phyloP scores from a whole-genome alignment of 1,140 invertebrate genomes.

The Cyrtorhinus lividipennis region DNA sequence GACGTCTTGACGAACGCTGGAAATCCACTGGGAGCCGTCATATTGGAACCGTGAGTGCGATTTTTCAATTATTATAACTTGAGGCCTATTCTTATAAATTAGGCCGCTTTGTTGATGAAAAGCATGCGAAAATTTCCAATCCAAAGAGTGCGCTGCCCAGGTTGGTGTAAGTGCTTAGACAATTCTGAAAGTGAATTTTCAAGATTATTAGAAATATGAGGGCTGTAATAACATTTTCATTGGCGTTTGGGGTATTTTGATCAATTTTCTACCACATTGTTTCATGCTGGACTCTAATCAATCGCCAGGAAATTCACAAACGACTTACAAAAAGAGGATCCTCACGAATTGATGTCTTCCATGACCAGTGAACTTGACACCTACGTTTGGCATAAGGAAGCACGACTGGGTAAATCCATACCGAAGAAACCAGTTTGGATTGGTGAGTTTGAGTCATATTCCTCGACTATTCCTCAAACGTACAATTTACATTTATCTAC shows the following conservation, averaged over 20 bases:
- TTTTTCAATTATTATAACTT: too few species aligned
- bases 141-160: too few species aligned
- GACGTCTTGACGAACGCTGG: conserved; percentile 38
- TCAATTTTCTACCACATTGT: too few species aligned
- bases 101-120: neutral
- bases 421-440: conserved; percentile 33
- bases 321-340: conserved; percentile 7
- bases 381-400: conserved; percentile 27
- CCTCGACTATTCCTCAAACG: too few species aligned
- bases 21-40: conserved; percentile 38
- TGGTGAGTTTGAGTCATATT: conserved; percentile 24
- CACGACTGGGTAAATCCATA: conserved; percentile 22
- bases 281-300: too few species aligned
- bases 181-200: too few species aligned
- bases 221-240: too few species aligned
- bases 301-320: neutral
- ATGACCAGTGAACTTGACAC: conserved; percentile 28
- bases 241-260: too few species aligned
- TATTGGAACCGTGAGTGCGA: conserved; percentile 44
- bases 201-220: too few species aligned
- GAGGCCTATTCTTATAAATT: neutral
- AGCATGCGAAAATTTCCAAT: too few species aligned
- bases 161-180: too few species aligned
- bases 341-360: conserved; percentile 23
- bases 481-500: too few species aligned